A percentile compares a stretch with the other conserved stretches of the same genome.
Evolutionary conservation across 2,113 vertebrate genomes (phyloP).

Genomic region (Scalopus aquaticus): DNA sequence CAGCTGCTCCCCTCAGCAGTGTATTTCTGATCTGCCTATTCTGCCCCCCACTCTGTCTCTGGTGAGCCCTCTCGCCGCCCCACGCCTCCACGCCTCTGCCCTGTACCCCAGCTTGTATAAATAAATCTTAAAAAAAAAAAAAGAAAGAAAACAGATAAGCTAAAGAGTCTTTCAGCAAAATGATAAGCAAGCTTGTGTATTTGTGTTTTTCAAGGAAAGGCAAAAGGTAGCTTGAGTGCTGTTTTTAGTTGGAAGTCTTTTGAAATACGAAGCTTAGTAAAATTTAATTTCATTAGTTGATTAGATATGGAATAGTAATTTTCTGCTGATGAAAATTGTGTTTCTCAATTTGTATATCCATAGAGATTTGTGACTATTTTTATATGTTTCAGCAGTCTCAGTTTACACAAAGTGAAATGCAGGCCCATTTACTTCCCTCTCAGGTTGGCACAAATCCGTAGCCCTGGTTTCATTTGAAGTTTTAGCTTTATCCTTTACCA

Average conservation of each 20-base stretch:
- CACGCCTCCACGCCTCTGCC: too few species aligned
- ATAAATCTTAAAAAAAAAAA: too few species aligned
- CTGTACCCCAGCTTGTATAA: too few species aligned
- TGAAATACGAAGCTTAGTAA: constrained; percentile 18
- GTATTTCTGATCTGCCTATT: too few species aligned
- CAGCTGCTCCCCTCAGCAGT: too few species aligned
- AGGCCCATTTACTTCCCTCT: background rate
- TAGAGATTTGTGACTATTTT: background rate
- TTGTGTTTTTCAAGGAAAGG: background rate
- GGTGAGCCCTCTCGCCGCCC: too few species aligned
- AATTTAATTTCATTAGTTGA: constrained; percentile 30
- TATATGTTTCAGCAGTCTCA: background rate
- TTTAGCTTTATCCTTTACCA: background rate
- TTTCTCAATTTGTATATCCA: background rate
- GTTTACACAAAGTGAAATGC: background rate
- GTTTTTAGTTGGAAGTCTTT: background rate
- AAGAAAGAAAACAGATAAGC: background rate
- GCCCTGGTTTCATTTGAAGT: background rate
- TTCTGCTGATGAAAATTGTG: constrained; percentile 25
- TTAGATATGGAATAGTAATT: constrained; percentile 19
- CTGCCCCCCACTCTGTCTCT: too few species aligned
- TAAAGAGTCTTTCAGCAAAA: background rate
- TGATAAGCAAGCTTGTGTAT: background rate
- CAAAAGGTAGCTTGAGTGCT: background rate
- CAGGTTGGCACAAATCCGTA: background rate